Evolutionary conservation across 2,113 vertebrate species (phyloP).

Genomic region (Tragulus kanchil): DNA sequence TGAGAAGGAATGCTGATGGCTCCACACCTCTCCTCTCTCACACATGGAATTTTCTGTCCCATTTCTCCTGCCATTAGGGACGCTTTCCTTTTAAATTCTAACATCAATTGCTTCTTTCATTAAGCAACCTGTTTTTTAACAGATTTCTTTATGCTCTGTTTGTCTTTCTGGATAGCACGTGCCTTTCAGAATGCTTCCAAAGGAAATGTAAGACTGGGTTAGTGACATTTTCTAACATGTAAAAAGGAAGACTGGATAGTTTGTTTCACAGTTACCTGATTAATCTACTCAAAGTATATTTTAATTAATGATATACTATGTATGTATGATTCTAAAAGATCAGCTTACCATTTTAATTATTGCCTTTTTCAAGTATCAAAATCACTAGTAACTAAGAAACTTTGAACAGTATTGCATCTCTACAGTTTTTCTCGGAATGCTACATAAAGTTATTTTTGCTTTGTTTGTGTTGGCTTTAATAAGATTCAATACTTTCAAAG

Average conservation of each 20-base stretch:
- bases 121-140: slow-evolving; percentile 33
- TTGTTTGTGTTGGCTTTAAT: slow-evolving; percentile 58
- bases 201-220: background rate
- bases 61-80: background rate
- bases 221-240: background rate
- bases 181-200: slow-evolving; percentile 44
- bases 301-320: background rate
- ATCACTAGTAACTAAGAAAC: slow-evolving; percentile 66
- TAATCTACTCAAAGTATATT: slow-evolving; percentile 38
- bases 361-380: slow-evolving; percentile 63
- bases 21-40: background rate
- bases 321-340: background rate
- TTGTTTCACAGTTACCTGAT: background rate
- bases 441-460: slow-evolving; percentile 46
- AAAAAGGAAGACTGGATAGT: background rate
- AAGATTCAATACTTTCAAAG: slow-evolving; percentile 44
- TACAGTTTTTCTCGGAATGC: slow-evolving; percentile 46
- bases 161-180: background rate
- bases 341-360: slow-evolving; percentile 43
- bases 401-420: slow-evolving; percentile 61
- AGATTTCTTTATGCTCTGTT: background rate
- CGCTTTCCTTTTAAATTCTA: background rate
- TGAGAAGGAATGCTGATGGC: background rate
- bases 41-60: background rate
- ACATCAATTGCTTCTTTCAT: slow-evolving; percentile 3